phyloP scores from a whole-genome alignment of 1,140 invertebrate species.

The Dendroctonus ponderosae region DNA sequence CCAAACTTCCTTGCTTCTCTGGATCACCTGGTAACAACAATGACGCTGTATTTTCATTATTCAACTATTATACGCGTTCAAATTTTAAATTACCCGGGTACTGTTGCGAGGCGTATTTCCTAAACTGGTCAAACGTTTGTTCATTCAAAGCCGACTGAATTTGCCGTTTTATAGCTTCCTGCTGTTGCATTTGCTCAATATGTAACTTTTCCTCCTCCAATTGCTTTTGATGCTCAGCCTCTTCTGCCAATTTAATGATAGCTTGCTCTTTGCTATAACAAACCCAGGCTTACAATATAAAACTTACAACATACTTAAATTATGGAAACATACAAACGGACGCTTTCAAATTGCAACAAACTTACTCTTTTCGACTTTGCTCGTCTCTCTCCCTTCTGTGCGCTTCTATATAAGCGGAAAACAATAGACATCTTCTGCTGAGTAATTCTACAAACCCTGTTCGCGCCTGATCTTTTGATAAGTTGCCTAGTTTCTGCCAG shows the following conservation, averaged over 20 bases:
- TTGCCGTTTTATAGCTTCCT: conserved; percentile 69
- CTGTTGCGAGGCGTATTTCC: conserved; percentile 91
- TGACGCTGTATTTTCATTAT: neutral
- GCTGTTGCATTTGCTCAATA: conserved; percentile 59
- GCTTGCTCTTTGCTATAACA: conserved; percentile 45
- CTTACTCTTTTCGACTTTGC: conserved; percentile 64
- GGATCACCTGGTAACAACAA: conserved; percentile 57
- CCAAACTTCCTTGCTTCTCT: conserved; percentile 90
- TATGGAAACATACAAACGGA: neutral
- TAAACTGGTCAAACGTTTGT: conserved; percentile 94
- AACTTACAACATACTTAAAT: conserved; percentile 18
- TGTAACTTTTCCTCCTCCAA: conserved; percentile 64
- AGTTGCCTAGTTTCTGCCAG: conserved; percentile 88
- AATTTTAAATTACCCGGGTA: conserved; percentile 69
- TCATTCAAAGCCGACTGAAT: conserved; percentile 96
- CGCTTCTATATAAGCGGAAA: conserved; percentile 89
- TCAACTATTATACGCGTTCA: neutral
- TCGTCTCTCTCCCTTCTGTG: conserved; percentile 77
- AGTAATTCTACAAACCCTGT: conserved; percentile 86
- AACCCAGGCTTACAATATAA: conserved; percentile 18
- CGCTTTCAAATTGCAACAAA: too few relatives aligned
- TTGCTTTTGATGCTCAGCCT: conserved; percentile 57
- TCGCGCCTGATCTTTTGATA: conserved; percentile 85
- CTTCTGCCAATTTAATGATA: conserved; percentile 48
- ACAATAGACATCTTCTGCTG: conserved; percentile 83